phyloP scores from a whole-genome alignment of 1,140 invertebrate species.

The Drosophila sp. region DNA sequence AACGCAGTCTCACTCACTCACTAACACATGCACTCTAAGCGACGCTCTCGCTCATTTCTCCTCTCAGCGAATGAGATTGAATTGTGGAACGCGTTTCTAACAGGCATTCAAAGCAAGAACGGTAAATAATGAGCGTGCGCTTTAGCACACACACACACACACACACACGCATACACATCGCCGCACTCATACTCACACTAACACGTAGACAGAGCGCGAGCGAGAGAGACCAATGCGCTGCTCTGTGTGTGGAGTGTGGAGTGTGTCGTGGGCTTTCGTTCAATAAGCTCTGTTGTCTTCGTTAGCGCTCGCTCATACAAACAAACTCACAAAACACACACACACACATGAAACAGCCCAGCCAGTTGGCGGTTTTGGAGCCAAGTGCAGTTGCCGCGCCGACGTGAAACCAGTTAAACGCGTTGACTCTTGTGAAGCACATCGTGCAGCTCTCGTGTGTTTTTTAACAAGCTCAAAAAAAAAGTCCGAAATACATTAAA shows the following conservation, averaged over 20 bases:
- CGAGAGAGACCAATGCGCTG: conserved; percentile 30
- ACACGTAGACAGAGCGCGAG: conserved; percentile 30
- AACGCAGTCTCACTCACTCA: conserved; percentile 60
- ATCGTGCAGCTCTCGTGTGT: conserved; percentile 59
- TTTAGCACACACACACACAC: conserved; percentile 25
- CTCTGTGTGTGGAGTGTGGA: too few relatives aligned
- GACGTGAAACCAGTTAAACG: conserved; percentile 79
- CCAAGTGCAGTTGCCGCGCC: conserved; percentile 63
- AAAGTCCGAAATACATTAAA: not conserved
- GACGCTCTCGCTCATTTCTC: conserved; percentile 46
- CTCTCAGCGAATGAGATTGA: conserved; percentile 46
- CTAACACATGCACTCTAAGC: conserved; percentile 15
- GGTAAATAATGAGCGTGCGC: conserved; percentile 54
- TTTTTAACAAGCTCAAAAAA: conserved; percentile 54
- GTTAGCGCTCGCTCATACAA: conserved; percentile 26
- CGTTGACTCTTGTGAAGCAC: conserved; percentile 62
- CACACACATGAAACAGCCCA: too few relatives aligned
- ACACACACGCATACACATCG: too few relatives aligned
- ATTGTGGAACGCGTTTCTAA: conserved; percentile 56
- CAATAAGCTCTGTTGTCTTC: conserved; percentile 32
- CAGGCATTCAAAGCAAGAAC: conserved; percentile 47
- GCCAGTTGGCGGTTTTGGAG: conserved; percentile 41
- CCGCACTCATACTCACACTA: conserved; percentile 4
- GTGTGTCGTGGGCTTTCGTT: conserved; percentile 20
- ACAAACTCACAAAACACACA: not conserved